Evolutionary conservation across 2,797 vertebrate species (phyloP), one percentile per base, ranked within the genome.

Genomic region (Artibeus jamaicensis): DNA sequence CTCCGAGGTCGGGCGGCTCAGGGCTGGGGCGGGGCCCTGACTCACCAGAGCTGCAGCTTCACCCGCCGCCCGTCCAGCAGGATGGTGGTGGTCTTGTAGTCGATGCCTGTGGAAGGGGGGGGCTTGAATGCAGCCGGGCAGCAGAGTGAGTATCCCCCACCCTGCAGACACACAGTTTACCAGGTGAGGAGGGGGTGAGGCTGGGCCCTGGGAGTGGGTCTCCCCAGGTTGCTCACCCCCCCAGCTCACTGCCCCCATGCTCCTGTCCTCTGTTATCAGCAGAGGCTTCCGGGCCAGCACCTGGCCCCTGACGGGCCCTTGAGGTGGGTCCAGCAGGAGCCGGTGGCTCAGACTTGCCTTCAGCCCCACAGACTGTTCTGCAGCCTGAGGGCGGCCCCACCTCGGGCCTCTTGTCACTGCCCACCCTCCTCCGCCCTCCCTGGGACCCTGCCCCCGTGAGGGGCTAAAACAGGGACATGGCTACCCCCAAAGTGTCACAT

Each of bases 41-140:
- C 97, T 97, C 91, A 95, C 99, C 99, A 99, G 96, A 99, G 99
- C 98, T 99, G 99, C 50, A 99, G 98, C 96, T 99, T 99, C 97
- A 99, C 98, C 92, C 99, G 98, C 26, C 99, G 98, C 67, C 99
- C 99, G 53, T 99, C 99, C 68, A 99, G 98, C 67, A 99, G 98
- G 95, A 99, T 99, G 19, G 98, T 99, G 85, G 99, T 99, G 0
- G 99, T 99, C 98, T 99, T 99, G 95, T 98, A 99, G 97, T 99
- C 99, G 16, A 99, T 99, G 89, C 99, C 99, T 99, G 97, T 3
- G 81, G 55, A 68, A 67, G 89, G 3, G 55, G 50, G 48, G 5
- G 5, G 39, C 15, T 34, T 92, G 76, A 68, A 53, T 15, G 10
- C 29, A 5, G 15, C 42, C 37, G 2, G 74, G 21, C 14, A 6